Conservation (phyloP, 2,113 vertebrate species). For the Mustelus asterias region DNA sequence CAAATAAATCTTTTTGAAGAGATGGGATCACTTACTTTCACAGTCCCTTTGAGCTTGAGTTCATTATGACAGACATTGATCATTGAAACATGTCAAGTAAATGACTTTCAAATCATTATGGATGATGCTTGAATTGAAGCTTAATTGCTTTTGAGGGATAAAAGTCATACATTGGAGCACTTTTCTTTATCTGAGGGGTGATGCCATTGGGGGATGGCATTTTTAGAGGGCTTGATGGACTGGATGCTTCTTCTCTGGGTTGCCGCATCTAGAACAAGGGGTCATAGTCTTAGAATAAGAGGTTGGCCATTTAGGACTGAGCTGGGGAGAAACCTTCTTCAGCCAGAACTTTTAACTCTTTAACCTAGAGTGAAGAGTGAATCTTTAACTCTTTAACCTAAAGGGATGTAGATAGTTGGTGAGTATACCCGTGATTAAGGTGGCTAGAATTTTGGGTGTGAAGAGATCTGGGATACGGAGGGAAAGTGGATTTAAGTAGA, state of each 20-base stretch:
- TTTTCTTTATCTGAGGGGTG: background rate
- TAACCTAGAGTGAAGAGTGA: background rate
- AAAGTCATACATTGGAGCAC: background rate
- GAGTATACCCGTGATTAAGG: background rate
- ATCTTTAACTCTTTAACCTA: background rate
- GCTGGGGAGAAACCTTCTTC: background rate
- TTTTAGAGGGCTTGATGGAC: background rate
- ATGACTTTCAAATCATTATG: background rate
- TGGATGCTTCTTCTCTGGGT: background rate
- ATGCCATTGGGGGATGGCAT: background rate
- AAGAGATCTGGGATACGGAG: background rate
- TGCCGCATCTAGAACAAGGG: background rate
- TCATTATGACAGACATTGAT: background rate
- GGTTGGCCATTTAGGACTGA: background rate
- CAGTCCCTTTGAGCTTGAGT: background rate
- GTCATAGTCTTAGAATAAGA: background rate
- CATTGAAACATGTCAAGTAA: background rate
- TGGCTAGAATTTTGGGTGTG: background rate
- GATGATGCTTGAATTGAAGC: background rate
- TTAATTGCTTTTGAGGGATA: background rate
- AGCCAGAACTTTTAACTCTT: background rate
- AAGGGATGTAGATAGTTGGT: background rate
- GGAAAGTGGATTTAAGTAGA: background rate
- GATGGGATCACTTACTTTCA: background rate
- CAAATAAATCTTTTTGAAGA: background rate